These are phyloP conservation scores for Choristoneura fumiferana DNA, from an alignment of 1,140 invertebrate species.

Conservation along the genomic window DNA sequence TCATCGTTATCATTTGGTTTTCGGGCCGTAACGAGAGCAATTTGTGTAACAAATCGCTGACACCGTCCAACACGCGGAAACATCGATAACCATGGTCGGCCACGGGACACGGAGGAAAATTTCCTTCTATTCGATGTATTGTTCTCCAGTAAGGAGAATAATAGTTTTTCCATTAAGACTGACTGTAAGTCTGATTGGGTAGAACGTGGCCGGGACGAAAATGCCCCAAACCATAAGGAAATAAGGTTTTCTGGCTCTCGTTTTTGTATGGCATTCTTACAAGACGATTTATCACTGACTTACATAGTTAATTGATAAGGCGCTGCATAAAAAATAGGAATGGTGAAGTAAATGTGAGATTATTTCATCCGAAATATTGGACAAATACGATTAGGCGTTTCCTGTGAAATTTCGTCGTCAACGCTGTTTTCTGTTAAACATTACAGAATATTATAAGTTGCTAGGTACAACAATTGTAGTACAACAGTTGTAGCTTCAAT, in stretches of 20 bases:
- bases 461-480: too few species aligned
- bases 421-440: too few species aligned
- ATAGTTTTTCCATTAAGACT: slow-evolving; percentile 47
- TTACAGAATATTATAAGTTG: too few species aligned
- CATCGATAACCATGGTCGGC: slow-evolving; percentile 27
- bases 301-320: too few species aligned
- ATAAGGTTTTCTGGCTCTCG: neutral
- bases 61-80: slow-evolving; percentile 23
- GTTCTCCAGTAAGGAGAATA: slow-evolving; percentile 33
- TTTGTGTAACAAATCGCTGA: slow-evolving; percentile 33
- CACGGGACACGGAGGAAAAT: slow-evolving; percentile 20
- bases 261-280: neutral
- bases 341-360: too few species aligned
- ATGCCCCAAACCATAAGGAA: neutral
- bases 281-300: too few species aligned
- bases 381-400: too few species aligned
- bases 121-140: slow-evolving; percentile 36
- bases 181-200: slow-evolving; percentile 34
- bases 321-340: too few species aligned
- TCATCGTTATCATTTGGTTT: slow-evolving; percentile 12
- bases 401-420: too few species aligned
- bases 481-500: too few species aligned
- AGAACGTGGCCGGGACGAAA: slow-evolving; percentile 20
- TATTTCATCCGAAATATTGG: too few species aligned
- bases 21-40: slow-evolving; percentile 20